Base-by-base conservation (phyloP, 2,888 invertebrate species). In the Vanessa cardui region DNA sequence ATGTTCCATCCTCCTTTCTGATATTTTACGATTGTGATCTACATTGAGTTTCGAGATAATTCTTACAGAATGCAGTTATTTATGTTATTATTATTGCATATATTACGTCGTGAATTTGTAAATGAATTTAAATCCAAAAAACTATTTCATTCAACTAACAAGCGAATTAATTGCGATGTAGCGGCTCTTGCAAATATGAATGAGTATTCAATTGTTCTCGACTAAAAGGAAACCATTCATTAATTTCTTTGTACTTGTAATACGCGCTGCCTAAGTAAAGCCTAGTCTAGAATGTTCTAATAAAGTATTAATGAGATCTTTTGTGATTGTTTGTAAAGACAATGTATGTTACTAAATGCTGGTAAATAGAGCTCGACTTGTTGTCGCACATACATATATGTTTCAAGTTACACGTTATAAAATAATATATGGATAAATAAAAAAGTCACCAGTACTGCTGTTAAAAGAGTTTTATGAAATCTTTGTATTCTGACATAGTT, bases 281-380 rank as follows among this genome's bases (percentile, higher is more conserved):
- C 20, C 60, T 65, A 54, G 54, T 59, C 60, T 65, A 46, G 54
- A 65, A 65, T 39, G 58, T 60, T 65, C 52, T 46, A 65, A 60
- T 59, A 59, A 65, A n/a, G 45, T 26, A 45, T 44, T 20, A 50
- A 44, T 52, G 44, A 31, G 50, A 26, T 59, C 60, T 60, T 46
- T 54, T 65, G 46, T 46, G 21, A 46, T 8, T 47, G 50, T 59
- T 54, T 54, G 6, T 46, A 65, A 52, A 60, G 33, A n/a, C 12
- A 46, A 45, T 58, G 15, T 45, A 31, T 54, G n/a, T 21, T 65
- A 20, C 44, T 45, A 15, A 18, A n/a, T 39, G 21, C 21, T 33
- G 4, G 26, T 52, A 52, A 52, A 26, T n/a, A 16, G 16, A 1
- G 6, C 0, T 26, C 20, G 8, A 5, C 21, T 15, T 50, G 21